Conservation (phyloP, 2,888 invertebrate genomes). For the Parelbella ahira region DNA sequence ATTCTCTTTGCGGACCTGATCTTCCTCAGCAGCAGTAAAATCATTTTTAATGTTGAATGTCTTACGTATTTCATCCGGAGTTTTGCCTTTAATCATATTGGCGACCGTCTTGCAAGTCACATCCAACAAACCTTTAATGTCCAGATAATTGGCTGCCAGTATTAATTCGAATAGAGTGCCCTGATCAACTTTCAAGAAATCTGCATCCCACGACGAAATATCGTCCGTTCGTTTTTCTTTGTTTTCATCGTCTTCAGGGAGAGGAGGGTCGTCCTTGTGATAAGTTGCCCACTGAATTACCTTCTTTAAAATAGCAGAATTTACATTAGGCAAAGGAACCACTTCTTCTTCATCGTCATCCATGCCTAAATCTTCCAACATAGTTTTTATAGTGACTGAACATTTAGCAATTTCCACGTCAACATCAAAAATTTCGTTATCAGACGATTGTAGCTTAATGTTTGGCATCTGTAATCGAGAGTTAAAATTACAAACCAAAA, state of each 20-base stretch:
- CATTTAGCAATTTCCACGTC: slow-evolving; percentile 98
- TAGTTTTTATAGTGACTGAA: slow-evolving; percentile 98
- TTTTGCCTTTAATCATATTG: slow-evolving; percentile 99
- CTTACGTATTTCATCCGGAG: slow-evolving; percentile 98
- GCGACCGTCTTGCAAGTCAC: slow-evolving; percentile 99
- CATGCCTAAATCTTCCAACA: slow-evolving; percentile 96
- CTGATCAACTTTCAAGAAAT: slow-evolving; percentile 99
- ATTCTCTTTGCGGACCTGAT: slow-evolving; percentile 97
- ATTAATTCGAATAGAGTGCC: slow-evolving; percentile 98
- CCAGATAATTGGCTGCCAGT: slow-evolving; percentile 97
- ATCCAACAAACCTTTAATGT: slow-evolving; percentile 96
- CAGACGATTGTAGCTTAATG: slow-evolving; percentile 96
- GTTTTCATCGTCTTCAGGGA: slow-evolving; percentile 98
- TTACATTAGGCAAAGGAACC: slow-evolving; percentile 98
- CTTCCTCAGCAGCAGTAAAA: slow-evolving; percentile 97
- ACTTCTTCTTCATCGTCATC: slow-evolving; percentile 96
- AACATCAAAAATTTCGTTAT: slow-evolving; percentile 97
- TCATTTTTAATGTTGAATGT: slow-evolving; percentile 99
- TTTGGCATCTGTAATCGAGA: slow-evolving; percentile 88
- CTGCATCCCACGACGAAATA: slow-evolving; percentile 99
- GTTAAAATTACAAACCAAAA: neutral
- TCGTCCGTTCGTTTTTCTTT: slow-evolving; percentile 99
- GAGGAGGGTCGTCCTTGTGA: slow-evolving; percentile 97
- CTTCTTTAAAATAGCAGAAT: slow-evolving; percentile 97
- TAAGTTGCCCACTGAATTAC: slow-evolving; percentile 96